phyloP scores from a whole-genome alignment of 2,888 invertebrate genomes.

The Heliothis peltigera region DNA sequence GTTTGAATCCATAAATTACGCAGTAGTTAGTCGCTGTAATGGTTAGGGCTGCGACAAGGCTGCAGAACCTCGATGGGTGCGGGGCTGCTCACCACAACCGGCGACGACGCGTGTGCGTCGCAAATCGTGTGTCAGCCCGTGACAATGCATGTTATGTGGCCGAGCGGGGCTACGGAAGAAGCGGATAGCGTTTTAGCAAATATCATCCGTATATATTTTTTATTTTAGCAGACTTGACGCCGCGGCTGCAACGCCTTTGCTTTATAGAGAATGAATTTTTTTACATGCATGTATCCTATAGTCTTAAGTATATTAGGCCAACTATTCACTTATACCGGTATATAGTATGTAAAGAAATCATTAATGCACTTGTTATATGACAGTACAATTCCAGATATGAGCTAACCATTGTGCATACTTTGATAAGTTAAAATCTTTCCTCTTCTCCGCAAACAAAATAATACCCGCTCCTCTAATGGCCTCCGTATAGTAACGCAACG shows the following conservation, averaged over 20 bases:
- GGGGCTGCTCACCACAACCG: conserved; percentile 49
- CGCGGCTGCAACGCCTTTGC: no score
- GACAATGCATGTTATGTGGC: conserved; percentile 63
- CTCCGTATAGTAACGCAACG: conserved; percentile 75
- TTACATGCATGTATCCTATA: no score
- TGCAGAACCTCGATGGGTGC: conserved; percentile 8
- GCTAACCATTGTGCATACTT: no score
- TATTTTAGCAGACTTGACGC: no score
- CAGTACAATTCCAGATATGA: no score
- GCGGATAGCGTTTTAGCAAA: conserved; percentile 12
- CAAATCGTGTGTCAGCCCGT: conserved; percentile 84
- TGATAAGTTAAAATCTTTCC: not conserved
- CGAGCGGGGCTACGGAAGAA: conserved; percentile 27
- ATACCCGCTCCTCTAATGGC: conserved; percentile 53
- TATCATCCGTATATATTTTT: no score
- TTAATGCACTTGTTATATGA: no score
- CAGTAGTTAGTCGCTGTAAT: conserved; percentile 53
- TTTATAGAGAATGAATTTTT: no score
- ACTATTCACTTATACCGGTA: no score
- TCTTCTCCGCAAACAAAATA: no score
- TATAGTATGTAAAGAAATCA: no score
- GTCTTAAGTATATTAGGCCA: no score
- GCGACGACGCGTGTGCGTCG: conserved; percentile 77
- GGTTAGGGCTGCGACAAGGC: conserved; percentile 30
- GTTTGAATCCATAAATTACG: conserved; percentile 53